phyloP scores from a whole-genome alignment of 2,797 vertebrate genomes.

The Pteropus rufus region DNA sequence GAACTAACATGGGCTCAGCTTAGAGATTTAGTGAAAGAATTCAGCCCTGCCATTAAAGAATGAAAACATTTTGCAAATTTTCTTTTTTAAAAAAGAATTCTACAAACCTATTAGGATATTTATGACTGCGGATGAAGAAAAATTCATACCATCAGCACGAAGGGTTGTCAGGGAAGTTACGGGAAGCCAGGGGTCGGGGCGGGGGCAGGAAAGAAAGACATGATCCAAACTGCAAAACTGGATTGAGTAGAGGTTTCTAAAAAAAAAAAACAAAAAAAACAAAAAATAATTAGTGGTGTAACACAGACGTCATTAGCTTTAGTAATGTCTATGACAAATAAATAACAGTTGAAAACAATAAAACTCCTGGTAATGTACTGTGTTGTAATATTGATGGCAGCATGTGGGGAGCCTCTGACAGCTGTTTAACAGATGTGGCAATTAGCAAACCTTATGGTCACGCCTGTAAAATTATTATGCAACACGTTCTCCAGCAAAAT shows the following conservation, averaged over 20 bases:
- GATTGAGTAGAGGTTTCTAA: conserved; percentile 33
- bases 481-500: conserved; percentile 80
- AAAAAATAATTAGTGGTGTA: conserved; percentile 79
- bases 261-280: neutral
- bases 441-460: conserved; percentile 90
- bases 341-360: conserved; percentile 84
- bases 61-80: conserved; percentile 52
- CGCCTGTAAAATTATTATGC: conserved; percentile 82
- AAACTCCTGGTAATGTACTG: conserved; percentile 82
- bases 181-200: neutral
- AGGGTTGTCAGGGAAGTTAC: neutral
- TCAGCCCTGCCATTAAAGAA: conserved; percentile 3
- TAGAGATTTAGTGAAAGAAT: neutral
- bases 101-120: neutral
- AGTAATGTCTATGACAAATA: conserved; percentile 84
- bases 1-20: neutral
- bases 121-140: neutral
- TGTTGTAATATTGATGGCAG: conserved; percentile 84
- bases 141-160: neutral
- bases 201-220: neutral
- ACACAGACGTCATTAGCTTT: conserved; percentile 82
- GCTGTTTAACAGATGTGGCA: conserved; percentile 89
- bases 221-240: neutral
- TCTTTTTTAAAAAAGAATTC: neutral
- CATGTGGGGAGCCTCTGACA: conserved; percentile 88